Conservation (phyloP, 2,113 vertebrate genomes). For the Muntiacus muntjak region DNA sequence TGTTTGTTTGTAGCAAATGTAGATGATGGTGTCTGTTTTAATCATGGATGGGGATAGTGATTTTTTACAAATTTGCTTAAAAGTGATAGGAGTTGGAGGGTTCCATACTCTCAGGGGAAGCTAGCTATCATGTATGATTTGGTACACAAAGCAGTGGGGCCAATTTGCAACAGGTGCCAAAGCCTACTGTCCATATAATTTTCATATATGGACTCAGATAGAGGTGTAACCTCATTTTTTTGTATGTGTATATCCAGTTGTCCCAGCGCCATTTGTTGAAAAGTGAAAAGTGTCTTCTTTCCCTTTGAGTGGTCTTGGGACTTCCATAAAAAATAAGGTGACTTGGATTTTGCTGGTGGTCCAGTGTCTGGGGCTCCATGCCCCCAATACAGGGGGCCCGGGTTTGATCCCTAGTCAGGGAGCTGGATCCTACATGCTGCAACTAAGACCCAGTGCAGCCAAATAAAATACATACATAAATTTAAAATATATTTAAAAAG, state of each 20-base stretch:
- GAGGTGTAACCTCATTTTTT: not conserved
- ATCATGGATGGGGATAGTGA: not conserved
- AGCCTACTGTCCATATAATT: not conserved
- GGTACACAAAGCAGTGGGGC: not conserved
- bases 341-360: not conserved
- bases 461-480: not conserved
- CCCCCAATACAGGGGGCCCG: not conserved
- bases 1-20: not conserved
- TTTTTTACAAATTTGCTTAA: not conserved
- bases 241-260: not conserved
- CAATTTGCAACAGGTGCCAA: not conserved
- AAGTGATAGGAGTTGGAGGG: not conserved
- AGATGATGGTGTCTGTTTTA: not conserved
- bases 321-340: not conserved
- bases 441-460: not conserved
- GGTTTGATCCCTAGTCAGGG: not conserved
- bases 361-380: not conserved
- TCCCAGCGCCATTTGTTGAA: not conserved
- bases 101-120: not conserved
- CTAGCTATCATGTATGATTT: not conserved
- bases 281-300: not conserved
- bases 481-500: not conserved
- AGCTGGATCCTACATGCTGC: not conserved
- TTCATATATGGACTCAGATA: not conserved
- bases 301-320: not conserved